Evolutionary conservation across 1,140 invertebrate species (phyloP).

Genomic region (Littorina saxatilis): DNA sequence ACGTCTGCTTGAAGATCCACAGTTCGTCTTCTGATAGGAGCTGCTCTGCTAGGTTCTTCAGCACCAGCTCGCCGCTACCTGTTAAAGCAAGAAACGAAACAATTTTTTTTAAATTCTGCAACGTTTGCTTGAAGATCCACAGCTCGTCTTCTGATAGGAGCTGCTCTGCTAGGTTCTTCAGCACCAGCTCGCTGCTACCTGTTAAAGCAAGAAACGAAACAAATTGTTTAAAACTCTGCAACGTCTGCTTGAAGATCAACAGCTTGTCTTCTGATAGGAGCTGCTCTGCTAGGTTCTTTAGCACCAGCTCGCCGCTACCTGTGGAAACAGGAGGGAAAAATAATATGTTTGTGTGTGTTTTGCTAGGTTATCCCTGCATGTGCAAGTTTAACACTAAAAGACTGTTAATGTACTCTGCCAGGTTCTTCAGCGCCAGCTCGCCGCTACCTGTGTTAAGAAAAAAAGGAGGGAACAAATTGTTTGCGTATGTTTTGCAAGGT

Average conservation of each 20-base stretch:
- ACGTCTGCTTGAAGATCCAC: constrained; percentile 59
- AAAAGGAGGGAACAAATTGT: background rate
- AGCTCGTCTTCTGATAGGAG: constrained; percentile 61
- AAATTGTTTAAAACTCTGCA: constrained; percentile 37
- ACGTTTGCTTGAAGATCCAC: constrained; percentile 59
- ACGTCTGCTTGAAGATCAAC: constrained; percentile 59
- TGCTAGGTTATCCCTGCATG: too few species aligned
- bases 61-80: constrained; percentile 50
- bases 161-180: constrained; percentile 62
- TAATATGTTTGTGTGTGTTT: too few species aligned
- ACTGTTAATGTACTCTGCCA: constrained; percentile 64
- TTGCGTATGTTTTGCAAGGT: constrained; percentile 63
- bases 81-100: background rate
- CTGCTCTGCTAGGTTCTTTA: constrained; percentile 62
- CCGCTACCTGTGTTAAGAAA: background rate
- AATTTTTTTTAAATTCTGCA: constrained; percentile 57
- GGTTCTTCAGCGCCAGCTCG: constrained; percentile 59
- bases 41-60: constrained; percentile 62
- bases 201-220: background rate
- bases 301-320: constrained; percentile 49
- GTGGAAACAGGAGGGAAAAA: background rate
- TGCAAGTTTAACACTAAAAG: too few species aligned
- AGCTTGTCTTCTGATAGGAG: constrained; percentile 61
- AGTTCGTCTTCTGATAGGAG: constrained; percentile 61
- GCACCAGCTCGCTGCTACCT: constrained; percentile 48